Percentiles rank a stretch among this genome's conserved stretches.
Conservation (phyloP, 1,140 invertebrate genomes). For the Diabrotica undecimpunctata region DNA sequence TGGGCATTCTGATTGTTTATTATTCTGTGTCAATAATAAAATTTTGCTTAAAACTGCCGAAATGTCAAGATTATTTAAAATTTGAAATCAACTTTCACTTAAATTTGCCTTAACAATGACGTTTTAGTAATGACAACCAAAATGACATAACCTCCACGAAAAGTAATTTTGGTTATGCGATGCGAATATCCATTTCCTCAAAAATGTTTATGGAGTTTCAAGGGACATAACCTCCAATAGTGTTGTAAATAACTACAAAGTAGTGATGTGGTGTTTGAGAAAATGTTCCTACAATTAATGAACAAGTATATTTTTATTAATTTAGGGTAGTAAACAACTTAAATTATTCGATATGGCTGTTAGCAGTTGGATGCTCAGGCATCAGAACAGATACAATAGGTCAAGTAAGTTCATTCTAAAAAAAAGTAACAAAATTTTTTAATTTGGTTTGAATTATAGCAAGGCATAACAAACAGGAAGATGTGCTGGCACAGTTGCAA, state of each 20-base stretch:
- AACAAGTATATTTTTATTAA: constrained; percentile 19
- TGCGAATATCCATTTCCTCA: constrained; percentile 8
- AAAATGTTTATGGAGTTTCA: constrained; percentile 6
- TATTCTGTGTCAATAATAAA: too few relatives aligned
- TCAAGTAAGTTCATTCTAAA: constrained; percentile 22
- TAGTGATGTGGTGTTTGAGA: constrained; percentile 16
- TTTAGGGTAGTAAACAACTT: constrained; percentile 11
- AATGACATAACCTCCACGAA: constrained; percentile 2
- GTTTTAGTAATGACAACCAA: background rate
- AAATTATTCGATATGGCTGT: constrained; percentile 27
- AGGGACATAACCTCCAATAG: constrained; percentile 16
- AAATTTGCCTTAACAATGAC: background rate
- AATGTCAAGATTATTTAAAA: too few relatives aligned
- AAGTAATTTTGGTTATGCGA: constrained; percentile 6
- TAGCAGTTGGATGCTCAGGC: constrained; percentile 29
- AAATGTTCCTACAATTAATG: constrained; percentile 19
- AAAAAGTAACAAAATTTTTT: constrained; percentile 10
- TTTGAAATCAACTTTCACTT: too few relatives aligned
- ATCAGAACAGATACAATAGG: constrained; percentile 24
- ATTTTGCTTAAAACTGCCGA: too few relatives aligned
- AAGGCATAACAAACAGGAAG: constrained; percentile 27
- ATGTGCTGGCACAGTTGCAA: constrained; percentile 23
- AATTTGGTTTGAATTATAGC: constrained; percentile 17
- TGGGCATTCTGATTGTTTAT: too few relatives aligned
- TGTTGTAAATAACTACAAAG: constrained; percentile 16